These are phyloP conservation scores for Trematocara zebra DNA, from an alignment of 2,113 vertebrate species.

Conservation along the genomic window DNA sequence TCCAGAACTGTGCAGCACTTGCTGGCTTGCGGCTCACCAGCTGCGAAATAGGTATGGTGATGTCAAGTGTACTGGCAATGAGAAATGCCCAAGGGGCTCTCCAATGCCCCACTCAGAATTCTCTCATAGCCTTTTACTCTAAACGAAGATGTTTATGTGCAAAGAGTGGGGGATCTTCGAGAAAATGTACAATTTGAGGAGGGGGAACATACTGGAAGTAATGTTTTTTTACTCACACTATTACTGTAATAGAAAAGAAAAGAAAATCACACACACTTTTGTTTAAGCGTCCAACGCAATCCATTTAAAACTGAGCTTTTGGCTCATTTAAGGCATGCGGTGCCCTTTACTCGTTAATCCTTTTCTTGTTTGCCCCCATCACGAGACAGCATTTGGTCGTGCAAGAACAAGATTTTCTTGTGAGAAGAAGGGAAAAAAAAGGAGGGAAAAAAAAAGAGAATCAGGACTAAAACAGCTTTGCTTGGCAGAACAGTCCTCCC, in stretches of 20 bases:
- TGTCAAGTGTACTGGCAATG: neutral
- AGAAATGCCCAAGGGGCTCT: constrained; percentile 28
- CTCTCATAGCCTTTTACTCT: neutral
- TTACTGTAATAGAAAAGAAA: neutral
- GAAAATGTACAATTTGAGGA: neutral
- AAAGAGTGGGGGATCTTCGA: neutral
- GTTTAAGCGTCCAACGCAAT: neutral
- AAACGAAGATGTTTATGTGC: neutral
- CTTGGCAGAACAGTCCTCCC: constrained; percentile 72
- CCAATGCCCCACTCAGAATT: constrained; percentile 9
- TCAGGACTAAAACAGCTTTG: constrained; percentile 72
- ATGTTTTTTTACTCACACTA: neutral
- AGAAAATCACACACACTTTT: neutral
- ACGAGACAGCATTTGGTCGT: constrained; percentile 56
- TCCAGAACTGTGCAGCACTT: constrained; percentile 5
- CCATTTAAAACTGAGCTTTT: neutral
- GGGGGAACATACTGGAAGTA: neutral
- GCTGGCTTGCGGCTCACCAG: neutral
- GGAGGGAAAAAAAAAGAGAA: constrained; percentile 30
- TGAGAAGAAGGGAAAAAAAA: neutral
- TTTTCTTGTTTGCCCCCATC: constrained; percentile 50
- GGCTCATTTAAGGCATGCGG: neutral
- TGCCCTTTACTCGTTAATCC: constrained; percentile 3
- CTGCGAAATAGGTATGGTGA: constrained; percentile 5
- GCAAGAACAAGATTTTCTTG: constrained; percentile 54